Evolutionary conservation across 2,797 vertebrate species (phyloP).

Genomic region (Sebastes iracundus): DNA sequence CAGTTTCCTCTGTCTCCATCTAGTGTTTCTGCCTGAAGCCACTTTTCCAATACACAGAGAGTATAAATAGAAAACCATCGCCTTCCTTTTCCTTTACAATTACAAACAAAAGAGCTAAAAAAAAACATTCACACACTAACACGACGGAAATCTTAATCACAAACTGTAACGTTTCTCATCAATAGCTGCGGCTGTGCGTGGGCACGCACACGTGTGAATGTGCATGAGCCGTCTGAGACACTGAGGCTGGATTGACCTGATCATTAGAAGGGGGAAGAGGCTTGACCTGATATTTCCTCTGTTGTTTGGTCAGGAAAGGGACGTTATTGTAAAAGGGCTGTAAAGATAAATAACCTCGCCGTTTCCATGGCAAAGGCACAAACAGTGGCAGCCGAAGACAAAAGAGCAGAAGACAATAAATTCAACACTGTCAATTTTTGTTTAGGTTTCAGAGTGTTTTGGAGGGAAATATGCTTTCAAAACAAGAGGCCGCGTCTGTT

Average conservation of each 20-base stretch:
- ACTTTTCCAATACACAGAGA: constrained; percentile 28
- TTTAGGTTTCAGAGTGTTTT: constrained; percentile 88
- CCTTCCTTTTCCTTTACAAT: constrained; percentile 48
- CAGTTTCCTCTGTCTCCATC: constrained; percentile 80
- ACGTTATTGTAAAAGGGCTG: constrained; percentile 84
- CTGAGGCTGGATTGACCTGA: constrained; percentile 76
- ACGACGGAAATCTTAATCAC: constrained; percentile 62
- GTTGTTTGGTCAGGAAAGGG: constrained; percentile 89
- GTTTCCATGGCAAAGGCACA: constrained; percentile 89
- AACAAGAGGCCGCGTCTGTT: constrained; percentile 80
- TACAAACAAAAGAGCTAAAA: constrained; percentile 48
- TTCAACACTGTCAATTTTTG: constrained; percentile 88
- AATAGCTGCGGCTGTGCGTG: constrained; percentile 15
- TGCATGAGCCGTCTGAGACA: constrained; percentile 71
- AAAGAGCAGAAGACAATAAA: constrained; percentile 86
- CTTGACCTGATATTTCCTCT: constrained; percentile 88
- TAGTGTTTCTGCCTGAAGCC: constrained; percentile 69
- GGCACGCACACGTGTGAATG: constrained; percentile 39
- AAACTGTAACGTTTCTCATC: constrained; percentile 52
- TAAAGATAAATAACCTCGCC: constrained; percentile 86
- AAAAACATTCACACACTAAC: constrained; percentile 7
- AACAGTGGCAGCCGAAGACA: constrained; percentile 81
- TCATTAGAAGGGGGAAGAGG: constrained; percentile 81
- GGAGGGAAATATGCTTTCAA: constrained; percentile 84
- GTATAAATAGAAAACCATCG: constrained; percentile 53